phyloP scores from a whole-genome alignment of 2,888 invertebrate genomes.

The Adela reaumurella region DNA sequence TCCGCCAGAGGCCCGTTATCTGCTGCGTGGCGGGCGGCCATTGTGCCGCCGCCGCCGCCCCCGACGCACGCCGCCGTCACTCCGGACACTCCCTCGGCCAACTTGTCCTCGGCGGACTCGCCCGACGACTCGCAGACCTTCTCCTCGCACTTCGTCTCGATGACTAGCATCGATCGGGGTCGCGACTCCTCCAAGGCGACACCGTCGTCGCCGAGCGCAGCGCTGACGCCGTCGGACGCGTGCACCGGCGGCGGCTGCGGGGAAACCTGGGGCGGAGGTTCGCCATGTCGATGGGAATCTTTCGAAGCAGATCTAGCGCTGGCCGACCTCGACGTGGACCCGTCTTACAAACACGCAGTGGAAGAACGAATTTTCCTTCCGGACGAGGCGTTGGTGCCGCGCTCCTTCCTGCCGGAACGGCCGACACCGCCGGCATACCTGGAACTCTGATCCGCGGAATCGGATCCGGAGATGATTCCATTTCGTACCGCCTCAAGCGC shows the following conservation, averaged over 20 bases:
- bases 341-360: constrained; percentile 60
- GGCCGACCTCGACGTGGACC: constrained; percentile 59
- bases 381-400: constrained; percentile 55
- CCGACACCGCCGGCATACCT: constrained; percentile 57
- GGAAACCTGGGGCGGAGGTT: constrained; percentile 31
- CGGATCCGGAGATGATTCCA: constrained; percentile 41
- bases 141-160: constrained; percentile 60
- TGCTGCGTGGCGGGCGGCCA: constrained; percentile 42
- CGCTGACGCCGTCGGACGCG: constrained; percentile 54
- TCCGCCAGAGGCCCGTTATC: constrained; percentile 41
- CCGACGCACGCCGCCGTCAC: constrained; percentile 52
- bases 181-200: constrained; percentile 25
- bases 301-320: constrained; percentile 60
- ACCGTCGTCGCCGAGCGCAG: constrained; percentile 54
- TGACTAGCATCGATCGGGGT: constrained; percentile 44
- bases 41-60: constrained; percentile 27
- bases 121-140: constrained; percentile 58
- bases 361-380: constrained; percentile 60
- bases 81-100: constrained; percentile 67
- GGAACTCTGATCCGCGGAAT: constrained; percentile 51
- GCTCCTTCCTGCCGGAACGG: constrained; percentile 47
- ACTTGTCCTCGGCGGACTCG: constrained; percentile 50
- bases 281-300: constrained; percentile 60
- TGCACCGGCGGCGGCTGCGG: constrained; percentile 8
- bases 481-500: constrained; percentile 1